Evolutionary conservation across 2,888 invertebrate species (phyloP).

Genomic region (Onchidella celtica): DNA sequence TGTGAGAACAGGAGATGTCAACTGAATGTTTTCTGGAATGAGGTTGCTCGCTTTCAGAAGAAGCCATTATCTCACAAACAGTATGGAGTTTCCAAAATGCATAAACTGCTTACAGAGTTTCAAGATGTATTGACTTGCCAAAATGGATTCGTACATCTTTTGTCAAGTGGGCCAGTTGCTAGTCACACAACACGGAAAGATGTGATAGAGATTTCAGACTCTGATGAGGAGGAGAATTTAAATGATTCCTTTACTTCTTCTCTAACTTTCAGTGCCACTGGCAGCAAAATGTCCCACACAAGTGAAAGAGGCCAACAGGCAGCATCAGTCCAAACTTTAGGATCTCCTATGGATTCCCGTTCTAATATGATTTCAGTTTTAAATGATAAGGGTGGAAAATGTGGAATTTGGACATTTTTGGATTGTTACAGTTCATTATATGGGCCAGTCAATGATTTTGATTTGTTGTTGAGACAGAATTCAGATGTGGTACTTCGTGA

Average conservation of each 20-base stretch:
- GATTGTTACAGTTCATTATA: conserved; percentile 12
- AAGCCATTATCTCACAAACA: not conserved
- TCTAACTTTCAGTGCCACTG: not conserved
- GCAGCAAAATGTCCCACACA: not conserved
- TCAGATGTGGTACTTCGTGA: not conserved
- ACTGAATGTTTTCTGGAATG: conserved; percentile 25
- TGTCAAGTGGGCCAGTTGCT: not conserved
- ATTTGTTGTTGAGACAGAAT: not conserved
- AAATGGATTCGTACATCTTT: not conserved
- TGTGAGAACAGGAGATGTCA: conserved; percentile 18
- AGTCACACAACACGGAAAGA: not conserved
- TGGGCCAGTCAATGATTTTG: not conserved
- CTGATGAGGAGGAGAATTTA: conserved; percentile 11
- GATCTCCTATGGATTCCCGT: not conserved
- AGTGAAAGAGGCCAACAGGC: not conserved
- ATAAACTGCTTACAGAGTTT: conserved; percentile 15
- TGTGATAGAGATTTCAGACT: not conserved
- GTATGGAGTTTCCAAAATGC: conserved; percentile 39
- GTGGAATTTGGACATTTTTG: not conserved
- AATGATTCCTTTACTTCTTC: not conserved
- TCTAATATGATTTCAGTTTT: not conserved
- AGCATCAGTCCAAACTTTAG: not conserved
- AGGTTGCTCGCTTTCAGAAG: not conserved
- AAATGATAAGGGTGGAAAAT: not conserved
- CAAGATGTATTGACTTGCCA: conserved; percentile 9